These are phyloP conservation scores for Nasua narica DNA, from an alignment of 2,797 vertebrate species.

Conservation along the genomic window DNA sequence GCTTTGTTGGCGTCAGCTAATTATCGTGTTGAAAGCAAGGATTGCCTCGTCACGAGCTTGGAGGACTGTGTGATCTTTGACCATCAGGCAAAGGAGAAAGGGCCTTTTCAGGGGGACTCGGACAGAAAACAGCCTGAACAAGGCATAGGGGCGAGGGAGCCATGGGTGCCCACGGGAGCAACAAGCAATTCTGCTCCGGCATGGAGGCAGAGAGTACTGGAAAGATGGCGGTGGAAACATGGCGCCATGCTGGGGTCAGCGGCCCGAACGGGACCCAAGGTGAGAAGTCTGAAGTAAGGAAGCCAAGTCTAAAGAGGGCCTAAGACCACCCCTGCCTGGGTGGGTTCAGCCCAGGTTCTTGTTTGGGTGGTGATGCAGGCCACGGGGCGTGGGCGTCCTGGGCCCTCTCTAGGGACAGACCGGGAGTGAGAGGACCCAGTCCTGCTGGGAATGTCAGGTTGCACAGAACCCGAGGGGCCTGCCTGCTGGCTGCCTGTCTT, in stretches of 20 bases:
- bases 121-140: not conserved
- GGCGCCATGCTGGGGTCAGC: not conserved
- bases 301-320: not conserved
- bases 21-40: not conserved
- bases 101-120: too few species aligned
- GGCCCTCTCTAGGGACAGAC: not conserved
- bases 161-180: rapidly evolving
- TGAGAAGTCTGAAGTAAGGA: not conserved
- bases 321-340: not conserved
- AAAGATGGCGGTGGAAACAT: rapidly evolving
- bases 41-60: too few species aligned
- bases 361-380: not conserved
- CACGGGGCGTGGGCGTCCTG: rapidly evolving
- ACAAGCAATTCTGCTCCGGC: not conserved
- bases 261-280: not conserved
- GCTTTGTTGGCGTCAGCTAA: not conserved
- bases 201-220: rapidly evolving
- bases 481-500: not conserved
- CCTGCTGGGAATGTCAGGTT: not conserved
- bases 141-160: not conserved
- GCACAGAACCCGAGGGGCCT: not conserved
- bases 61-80: not conserved
- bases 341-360: not conserved
- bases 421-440: not conserved
- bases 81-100: not conserved